Percentiles rank a stretch among this genome's conserved stretches.
Evolutionary conservation across 2,113 vertebrate species (phyloP).

Genomic region (Lethenteron camtschaticum): DNA sequence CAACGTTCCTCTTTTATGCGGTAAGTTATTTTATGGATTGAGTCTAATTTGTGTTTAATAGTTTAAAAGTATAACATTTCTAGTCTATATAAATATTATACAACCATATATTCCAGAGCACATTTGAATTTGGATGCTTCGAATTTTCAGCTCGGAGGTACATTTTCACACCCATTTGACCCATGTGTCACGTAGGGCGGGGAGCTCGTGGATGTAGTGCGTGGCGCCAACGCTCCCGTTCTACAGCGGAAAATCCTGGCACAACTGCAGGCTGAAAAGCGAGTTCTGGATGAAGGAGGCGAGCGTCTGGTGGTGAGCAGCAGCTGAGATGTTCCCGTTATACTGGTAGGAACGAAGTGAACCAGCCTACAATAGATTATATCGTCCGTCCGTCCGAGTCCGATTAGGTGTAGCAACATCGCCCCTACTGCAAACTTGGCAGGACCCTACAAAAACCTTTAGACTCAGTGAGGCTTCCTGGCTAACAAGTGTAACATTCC

Average conservation of each 20-base stretch:
- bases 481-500: too few species aligned
- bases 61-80: neutral
- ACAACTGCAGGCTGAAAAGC: conserved; percentile 42
- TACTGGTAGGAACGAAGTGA: too few species aligned
- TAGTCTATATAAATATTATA: neutral
- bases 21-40: conserved; percentile 26
- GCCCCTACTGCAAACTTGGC: too few species aligned
- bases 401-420: too few species aligned
- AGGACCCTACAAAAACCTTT: too few species aligned
- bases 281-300: conserved; percentile 24
- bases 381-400: too few species aligned
- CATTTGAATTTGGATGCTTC: neutral
- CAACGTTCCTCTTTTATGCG: conserved; percentile 61
- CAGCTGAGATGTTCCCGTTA: too few species aligned
- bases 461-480: too few species aligned
- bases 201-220: conserved; percentile 42
- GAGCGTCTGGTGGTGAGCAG: conserved; percentile 32
- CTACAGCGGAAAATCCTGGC: conserved; percentile 53
- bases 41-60: neutral
- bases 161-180: neutral
- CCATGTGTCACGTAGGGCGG: conserved; percentile 33
- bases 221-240: conserved; percentile 43
- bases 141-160: neutral
- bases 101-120: neutral
- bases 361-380: too few species aligned